Evolutionary conservation across 2,888 invertebrate genomes (phyloP), one percentile per base, ranked within the genome.

Genomic region (Epistrophella euchroma): DNA sequence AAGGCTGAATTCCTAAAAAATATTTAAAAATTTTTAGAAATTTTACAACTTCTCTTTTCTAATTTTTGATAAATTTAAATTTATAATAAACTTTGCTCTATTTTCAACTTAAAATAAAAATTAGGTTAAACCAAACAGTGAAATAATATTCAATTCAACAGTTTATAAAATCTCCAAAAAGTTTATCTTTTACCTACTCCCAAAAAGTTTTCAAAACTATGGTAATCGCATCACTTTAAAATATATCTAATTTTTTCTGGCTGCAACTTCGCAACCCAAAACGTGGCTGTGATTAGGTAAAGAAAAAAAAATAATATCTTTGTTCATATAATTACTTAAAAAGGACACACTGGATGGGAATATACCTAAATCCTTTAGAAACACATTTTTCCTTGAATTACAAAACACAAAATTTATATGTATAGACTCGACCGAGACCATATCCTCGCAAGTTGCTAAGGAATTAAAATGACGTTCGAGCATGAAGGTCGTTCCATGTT

Each of bases 281-380:
- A 72, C 52, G 45, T 22, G 45, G 32, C 28, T 66, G 47, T 60
- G 32, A 43, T 72, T 72, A 60, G 60, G 47, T 7, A 45, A 22
- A 35, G 2, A 40, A 28, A 28, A 28, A 28, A 2, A 28, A 28
- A 4, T 6, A 28, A 28, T 32, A 9, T 32, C n/a, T n/a, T n/a
- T n/a, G n/a, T n/a, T n/a, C n/a, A 32, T 9, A 32, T 32, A 32
- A 15, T 22, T 35, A 10, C 35, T 80, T 22, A 15, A 43, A 19
- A 72, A 64, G 72, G 15, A 58, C 37, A 45, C 66, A 62, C 70
- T 45, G n/a, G n/a, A 52, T 74, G 47, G 62, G 78, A 35, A 70
- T 74, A 22, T 1, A 56, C 35, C 52, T 19, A 81, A 32, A 72
- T 62, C 64, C 22, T 37, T 35, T 37, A 17, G 10, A 32, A 10